Conservation (phyloP, 1,140 invertebrate genomes). For the Hermatobates lingyangjiaoensis region DNA sequence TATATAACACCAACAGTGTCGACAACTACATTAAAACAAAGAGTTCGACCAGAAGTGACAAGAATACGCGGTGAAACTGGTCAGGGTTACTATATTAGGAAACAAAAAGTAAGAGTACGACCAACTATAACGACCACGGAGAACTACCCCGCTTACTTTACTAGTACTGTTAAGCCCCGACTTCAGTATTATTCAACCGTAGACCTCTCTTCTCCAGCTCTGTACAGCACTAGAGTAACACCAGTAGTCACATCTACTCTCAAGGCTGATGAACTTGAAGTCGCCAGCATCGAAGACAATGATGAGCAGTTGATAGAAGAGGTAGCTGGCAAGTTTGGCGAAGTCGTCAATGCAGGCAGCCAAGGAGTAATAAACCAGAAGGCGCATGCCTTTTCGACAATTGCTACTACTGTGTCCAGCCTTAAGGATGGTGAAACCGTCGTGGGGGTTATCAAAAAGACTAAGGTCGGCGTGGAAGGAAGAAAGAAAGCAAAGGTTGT, state of each 20-base stretch:
- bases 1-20: too few relatives aligned
- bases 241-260: constrained; percentile 4
- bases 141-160: constrained; percentile 11
- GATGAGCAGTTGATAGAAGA: constrained; percentile 14
- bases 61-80: not conserved
- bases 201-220: constrained; percentile 11
- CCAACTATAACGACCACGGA: constrained; percentile 11
- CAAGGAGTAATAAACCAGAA: constrained; percentile 8
- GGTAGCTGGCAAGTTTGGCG: constrained; percentile 17
- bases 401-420: constrained; percentile 13
- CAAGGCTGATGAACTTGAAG: constrained; percentile 9
- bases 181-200: constrained; percentile 8
- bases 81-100: constrained; percentile 13
- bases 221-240: constrained; percentile 11
- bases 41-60: too few relatives aligned
- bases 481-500: constrained; percentile 26
- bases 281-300: constrained; percentile 13
- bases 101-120: constrained; percentile 12
- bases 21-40: too few relatives aligned
- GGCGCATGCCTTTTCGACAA: not conserved
- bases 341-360: constrained; percentile 12
- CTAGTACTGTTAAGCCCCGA: constrained; percentile 6
- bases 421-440: constrained; percentile 17
- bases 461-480: constrained; percentile 8
- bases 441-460: constrained; percentile 18